Conservation (phyloP, 2,113 vertebrate genomes). For the Clupea harengus region DNA sequence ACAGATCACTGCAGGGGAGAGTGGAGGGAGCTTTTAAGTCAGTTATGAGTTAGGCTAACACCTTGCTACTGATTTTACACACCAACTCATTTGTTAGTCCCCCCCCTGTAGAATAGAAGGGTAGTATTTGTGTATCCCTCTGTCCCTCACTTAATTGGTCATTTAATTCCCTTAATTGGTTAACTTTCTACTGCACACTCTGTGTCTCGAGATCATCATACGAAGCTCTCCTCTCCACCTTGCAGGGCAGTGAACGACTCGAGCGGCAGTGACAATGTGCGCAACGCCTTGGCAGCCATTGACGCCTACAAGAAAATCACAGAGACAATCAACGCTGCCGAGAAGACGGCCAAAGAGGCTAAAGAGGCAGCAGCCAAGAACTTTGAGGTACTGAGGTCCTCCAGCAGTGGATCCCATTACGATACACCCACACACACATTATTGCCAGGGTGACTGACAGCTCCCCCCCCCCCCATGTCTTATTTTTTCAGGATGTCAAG, state of each 20-base stretch:
- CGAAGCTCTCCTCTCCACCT: conserved; percentile 19
- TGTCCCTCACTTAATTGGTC: neutral
- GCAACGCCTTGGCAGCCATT: conserved; percentile 82
- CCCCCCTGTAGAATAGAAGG: too few relatives aligned
- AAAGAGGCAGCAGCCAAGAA: conserved; percentile 79
- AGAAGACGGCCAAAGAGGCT: conserved; percentile 83
- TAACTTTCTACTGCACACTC: neutral
- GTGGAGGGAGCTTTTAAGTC: neutral
- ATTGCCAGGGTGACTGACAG: neutral
- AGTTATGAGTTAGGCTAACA: neutral
- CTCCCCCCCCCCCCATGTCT: conserved; percentile 26
- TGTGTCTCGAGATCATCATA: neutral
- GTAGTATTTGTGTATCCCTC: neutral
- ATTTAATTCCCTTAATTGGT: neutral
- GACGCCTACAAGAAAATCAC: conserved; percentile 89
- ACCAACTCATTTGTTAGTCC: too few relatives aligned
- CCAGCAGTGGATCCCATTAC: neutral
- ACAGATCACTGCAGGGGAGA: neutral
- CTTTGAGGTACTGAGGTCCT: conserved; percentile 70
- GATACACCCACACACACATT: neutral
- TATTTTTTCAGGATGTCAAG: conserved; percentile 75
- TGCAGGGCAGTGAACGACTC: conserved; percentile 78
- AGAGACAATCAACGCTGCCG: conserved; percentile 82
- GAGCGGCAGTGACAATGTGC: conserved; percentile 76
- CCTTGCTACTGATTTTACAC: neutral